Percentiles rank a stretch among this genome's conserved stretches.
phyloP scores from a whole-genome alignment of 2,888 invertebrate species.

The Philhelius pedissequus region DNA sequence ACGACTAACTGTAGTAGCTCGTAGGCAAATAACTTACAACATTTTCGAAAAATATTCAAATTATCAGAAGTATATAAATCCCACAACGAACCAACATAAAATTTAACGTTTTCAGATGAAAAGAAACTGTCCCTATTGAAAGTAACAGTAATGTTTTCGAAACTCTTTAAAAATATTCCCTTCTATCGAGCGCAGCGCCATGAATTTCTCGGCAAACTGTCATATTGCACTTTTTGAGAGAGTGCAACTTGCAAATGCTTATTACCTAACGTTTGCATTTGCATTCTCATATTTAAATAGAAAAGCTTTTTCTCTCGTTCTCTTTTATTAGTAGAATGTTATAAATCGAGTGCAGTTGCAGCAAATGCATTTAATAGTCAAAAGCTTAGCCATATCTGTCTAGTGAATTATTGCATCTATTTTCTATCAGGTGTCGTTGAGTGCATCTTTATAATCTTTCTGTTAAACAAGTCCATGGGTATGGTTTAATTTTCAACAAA shows the following conservation, averaged over 20 bases:
- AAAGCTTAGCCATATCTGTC: too few species aligned
- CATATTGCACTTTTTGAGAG: conserved; percentile 35
- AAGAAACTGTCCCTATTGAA: neutral
- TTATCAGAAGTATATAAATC: too few species aligned
- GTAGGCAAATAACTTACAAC: too few species aligned
- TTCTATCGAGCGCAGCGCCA: conserved; percentile 57
- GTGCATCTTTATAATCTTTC: conserved; percentile 26
- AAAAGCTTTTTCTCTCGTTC: conserved; percentile 30
- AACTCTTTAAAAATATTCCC: neutral
- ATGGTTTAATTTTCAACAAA: neutral
- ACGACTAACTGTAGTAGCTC: too few species aligned
- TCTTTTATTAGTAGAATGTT: conserved; percentile 7
- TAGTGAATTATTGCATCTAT: too few species aligned
- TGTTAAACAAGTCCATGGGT: neutral
- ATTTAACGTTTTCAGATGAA: too few species aligned
- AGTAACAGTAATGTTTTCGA: neutral
- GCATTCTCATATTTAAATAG: conserved; percentile 10
- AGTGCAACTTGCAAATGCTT: conserved; percentile 9
- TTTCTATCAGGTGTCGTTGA: neutral
- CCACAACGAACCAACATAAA: too few species aligned
- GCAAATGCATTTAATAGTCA: conserved; percentile 28
- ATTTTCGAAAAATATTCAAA: too few species aligned
- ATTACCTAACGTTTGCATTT: conserved; percentile 8
- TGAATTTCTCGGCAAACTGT: neutral
- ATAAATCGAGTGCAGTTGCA: conserved; percentile 34